phyloP scores from a whole-genome alignment of 2,888 invertebrate genomes.

The Candidula unifasciata region DNA sequence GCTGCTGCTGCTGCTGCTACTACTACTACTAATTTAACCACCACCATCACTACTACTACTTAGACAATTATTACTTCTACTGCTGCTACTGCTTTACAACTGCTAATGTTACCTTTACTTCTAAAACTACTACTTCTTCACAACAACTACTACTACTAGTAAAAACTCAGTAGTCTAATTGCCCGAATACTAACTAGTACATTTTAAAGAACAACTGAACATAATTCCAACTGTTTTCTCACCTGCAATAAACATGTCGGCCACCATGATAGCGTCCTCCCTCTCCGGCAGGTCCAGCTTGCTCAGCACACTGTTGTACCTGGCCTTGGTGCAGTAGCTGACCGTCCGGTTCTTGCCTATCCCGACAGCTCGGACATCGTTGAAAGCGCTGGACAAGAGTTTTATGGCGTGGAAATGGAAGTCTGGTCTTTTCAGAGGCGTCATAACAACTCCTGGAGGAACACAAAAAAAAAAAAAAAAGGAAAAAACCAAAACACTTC shows the following conservation, averaged over 20 bases:
- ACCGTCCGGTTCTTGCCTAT: neutral
- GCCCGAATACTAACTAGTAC: no score
- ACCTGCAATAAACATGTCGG: constrained; percentile 38
- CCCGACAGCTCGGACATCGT: constrained; percentile 5
- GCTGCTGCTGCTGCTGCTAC: constrained; percentile 19
- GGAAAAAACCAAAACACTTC: neutral
- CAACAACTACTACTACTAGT: no score
- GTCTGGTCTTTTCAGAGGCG: constrained; percentile 18
- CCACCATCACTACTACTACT: neutral
- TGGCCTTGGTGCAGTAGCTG: constrained; percentile 45
- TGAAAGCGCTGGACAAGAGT: constrained; percentile 22
- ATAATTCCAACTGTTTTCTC: neutral
- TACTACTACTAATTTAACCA: no score
- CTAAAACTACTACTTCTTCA: no score
- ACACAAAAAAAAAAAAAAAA: no score
- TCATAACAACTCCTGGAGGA: constrained; percentile 14
- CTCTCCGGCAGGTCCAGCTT: constrained; percentile 40
- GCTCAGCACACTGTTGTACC: constrained; percentile 40
- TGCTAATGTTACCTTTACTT: no score
- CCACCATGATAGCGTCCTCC: constrained; percentile 23
- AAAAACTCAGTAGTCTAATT: no score
- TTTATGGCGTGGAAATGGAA: constrained; percentile 37
- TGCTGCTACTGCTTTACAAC: neutral
- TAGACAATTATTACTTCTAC: neutral
- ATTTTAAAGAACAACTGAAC: no score